Percentiles rank a stretch among this genome's conserved stretches.
Evolutionary conservation across 2,888 invertebrate species (phyloP).

Genomic region (Cantharis rufa): DNA sequence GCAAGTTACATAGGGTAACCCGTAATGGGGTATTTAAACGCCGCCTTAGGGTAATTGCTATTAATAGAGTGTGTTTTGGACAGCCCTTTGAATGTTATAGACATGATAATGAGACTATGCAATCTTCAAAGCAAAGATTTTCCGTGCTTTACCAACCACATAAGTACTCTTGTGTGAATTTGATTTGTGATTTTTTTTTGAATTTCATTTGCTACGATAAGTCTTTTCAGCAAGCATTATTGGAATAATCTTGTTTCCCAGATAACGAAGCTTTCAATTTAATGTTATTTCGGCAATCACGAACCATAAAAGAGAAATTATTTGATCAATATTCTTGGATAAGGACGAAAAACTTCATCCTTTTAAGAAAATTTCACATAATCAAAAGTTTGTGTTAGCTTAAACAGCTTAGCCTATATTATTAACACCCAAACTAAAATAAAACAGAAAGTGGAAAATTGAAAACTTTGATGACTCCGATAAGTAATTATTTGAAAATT

Average conservation of each 20-base stretch:
- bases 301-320: not conserved
- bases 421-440: not conserved
- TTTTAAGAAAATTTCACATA: not conserved
- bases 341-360: not conserved
- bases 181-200: slow-evolving; percentile 19
- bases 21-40: slow-evolving; percentile 51
- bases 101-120: slow-evolving; percentile 53
- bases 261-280: not conserved
- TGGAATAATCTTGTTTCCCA: not conserved
- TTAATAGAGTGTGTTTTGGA: slow-evolving; percentile 53
- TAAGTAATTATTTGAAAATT: too few relatives aligned
- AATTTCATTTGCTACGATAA: not conserved
- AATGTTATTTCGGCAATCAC: not conserved
- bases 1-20: slow-evolving; percentile 46
- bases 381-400: not conserved
- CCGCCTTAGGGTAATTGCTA: slow-evolving; percentile 54
- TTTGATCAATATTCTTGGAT: not conserved
- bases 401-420: not conserved
- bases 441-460: not conserved
- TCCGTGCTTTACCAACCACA: slow-evolving; percentile 25
- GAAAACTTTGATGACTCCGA: too few relatives aligned
- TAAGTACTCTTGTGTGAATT: slow-evolving; percentile 26
- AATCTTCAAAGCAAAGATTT: slow-evolving; percentile 43
- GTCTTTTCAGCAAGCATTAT: not conserved
- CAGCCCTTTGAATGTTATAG: slow-evolving; percentile 54